These are phyloP conservation scores for Natrix natrix DNA, from an alignment of 2,797 vertebrate genomes.

Conservation along the genomic window DNA sequence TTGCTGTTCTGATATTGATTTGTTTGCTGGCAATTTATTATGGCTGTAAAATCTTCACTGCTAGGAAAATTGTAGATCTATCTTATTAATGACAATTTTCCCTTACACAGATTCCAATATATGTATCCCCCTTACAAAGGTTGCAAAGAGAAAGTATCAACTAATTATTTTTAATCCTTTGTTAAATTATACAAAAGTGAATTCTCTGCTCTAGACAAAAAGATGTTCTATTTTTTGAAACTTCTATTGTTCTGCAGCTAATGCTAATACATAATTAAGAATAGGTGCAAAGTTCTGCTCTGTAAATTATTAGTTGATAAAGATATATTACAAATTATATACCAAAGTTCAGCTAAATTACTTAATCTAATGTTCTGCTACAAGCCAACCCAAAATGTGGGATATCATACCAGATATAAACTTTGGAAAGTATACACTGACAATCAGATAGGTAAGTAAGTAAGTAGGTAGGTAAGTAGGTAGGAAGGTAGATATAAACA, in stretches of 20 bases:
- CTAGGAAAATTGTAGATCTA: constrained; percentile 46
- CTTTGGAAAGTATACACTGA: constrained; percentile 61
- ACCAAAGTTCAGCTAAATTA: constrained; percentile 46
- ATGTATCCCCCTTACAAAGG: constrained; percentile 43
- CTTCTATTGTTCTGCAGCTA: constrained; percentile 18
- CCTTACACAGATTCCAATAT: constrained; percentile 43
- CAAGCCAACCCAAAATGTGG: constrained; percentile 58
- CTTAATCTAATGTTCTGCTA: constrained; percentile 60
- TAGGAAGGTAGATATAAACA: too few relatives aligned
- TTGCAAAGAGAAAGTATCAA: constrained; percentile 32
- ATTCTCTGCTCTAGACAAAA: not conserved
- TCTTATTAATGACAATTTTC: constrained; percentile 54
- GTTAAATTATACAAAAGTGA: not conserved
- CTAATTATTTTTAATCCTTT: constrained; percentile 28
- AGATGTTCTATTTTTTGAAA: constrained; percentile 4
- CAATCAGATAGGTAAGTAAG: constrained; percentile 39
- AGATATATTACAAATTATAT: constrained; percentile 58
- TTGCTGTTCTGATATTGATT: not conserved
- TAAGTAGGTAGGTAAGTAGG: too few relatives aligned
- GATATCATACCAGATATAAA: constrained; percentile 59
- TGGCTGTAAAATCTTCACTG: constrained; percentile 46
- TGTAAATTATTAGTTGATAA: constrained; percentile 56
- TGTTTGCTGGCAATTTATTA: constrained; percentile 38
- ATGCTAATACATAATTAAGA: constrained; percentile 3
- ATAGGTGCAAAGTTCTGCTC: constrained; percentile 30